Evolutionary conservation across 2,888 invertebrate genomes (phyloP).

Genomic region (Acheta domesticus): DNA sequence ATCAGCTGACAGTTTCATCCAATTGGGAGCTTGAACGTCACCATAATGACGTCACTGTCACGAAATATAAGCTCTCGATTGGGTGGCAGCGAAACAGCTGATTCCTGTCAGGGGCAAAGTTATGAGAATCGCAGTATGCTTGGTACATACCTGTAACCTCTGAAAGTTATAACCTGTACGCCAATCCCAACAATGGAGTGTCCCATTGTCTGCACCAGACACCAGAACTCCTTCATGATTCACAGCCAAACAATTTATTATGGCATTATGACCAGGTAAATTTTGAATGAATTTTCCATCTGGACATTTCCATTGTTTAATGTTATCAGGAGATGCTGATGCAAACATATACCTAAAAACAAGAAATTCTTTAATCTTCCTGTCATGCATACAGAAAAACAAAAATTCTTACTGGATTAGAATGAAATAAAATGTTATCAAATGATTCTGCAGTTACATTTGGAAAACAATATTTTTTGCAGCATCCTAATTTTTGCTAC

Average conservation of each 20-base stretch:
- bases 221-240: conserved; percentile 95
- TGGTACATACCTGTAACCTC: conserved; percentile 62
- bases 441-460: too few relatives aligned
- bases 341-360: conserved; percentile 80
- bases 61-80: too few relatives aligned
- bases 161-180: conserved; percentile 99
- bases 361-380: background rate
- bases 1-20: too few relatives aligned
- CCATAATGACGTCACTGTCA: too few relatives aligned
- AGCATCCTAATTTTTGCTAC: too few relatives aligned
- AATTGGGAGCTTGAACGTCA: too few relatives aligned
- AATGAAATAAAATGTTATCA: too few relatives aligned
- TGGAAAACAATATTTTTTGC: too few relatives aligned
- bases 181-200: conserved; percentile 98
- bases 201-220: conserved; percentile 97
- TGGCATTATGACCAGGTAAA: conserved; percentile 93
- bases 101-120: too few relatives aligned
- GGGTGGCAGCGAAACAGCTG: too few relatives aligned
- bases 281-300: conserved; percentile 97
- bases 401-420: conserved; percentile 23
- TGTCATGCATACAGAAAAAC: conserved; percentile 20
- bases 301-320: conserved; percentile 98
- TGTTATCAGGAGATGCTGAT: conserved; percentile 96
- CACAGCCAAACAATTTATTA: conserved; percentile 92
- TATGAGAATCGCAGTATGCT: too few relatives aligned